A percentile compares a stretch with the other conserved stretches of the same genome.
Evolutionary conservation across 2,888 invertebrate genomes (phyloP).

Genomic region (Peribatodes rhomboidaria): DNA sequence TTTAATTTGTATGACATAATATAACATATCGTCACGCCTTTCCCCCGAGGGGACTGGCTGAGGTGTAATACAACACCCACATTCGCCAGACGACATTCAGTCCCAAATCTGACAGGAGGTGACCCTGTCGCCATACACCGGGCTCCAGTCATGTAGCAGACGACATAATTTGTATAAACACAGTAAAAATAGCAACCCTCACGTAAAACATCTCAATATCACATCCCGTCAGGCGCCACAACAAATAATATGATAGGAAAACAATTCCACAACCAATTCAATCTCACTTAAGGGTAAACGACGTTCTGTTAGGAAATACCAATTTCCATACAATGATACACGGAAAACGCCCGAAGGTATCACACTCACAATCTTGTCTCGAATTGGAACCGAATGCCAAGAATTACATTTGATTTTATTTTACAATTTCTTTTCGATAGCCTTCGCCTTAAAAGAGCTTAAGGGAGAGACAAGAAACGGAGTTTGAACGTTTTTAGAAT

Average conservation of each 20-base stretch:
- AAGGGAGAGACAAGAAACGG: not conserved
- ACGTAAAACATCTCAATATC: constrained; percentile 30
- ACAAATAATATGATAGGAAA: constrained; percentile 52
- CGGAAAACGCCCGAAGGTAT: constrained; percentile 37
- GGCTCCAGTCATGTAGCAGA: no score
- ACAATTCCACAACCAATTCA: constrained; percentile 61
- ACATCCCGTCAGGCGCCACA: constrained; percentile 28
- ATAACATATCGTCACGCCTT: no score
- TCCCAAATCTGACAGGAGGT: no score
- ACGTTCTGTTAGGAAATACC: constrained; percentile 51
- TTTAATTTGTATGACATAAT: no score
- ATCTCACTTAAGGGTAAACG: constrained; percentile 67
- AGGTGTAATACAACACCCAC: no score
- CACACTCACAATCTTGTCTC: constrained; percentile 46
- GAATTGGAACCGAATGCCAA: constrained; percentile 75
- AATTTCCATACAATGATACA: constrained; percentile 58
- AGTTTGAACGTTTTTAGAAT: not conserved
- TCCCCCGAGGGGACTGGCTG: no score
- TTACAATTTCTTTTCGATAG: constrained; percentile 79
- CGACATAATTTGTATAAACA: not conserved
- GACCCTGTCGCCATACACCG: no score
- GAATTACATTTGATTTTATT: constrained; percentile 83
- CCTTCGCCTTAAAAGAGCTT: constrained; percentile 47
- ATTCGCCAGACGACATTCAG: no score
- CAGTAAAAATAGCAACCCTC: constrained; percentile 10